phyloP scores from a whole-genome alignment of 2,888 invertebrate species.

The Hesperia comma region DNA sequence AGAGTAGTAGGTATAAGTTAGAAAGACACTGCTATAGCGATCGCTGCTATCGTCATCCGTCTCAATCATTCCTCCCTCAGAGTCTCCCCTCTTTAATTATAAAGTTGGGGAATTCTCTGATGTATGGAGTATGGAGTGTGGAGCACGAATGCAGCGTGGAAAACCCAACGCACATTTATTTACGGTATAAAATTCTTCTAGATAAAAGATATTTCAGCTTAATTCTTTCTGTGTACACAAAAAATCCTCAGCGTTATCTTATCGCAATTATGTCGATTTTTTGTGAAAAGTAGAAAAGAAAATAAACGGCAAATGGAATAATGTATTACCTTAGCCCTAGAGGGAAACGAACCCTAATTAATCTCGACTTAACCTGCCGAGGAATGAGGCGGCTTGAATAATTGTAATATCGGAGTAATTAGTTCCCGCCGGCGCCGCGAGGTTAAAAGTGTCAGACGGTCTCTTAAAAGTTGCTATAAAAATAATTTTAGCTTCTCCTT shows the following conservation, averaged over 20 bases:
- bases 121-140: too few species aligned
- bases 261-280: too few species aligned
- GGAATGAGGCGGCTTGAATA: slow-evolving; percentile 27
- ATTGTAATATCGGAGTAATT: slow-evolving; percentile 31
- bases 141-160: background rate
- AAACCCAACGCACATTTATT: background rate
- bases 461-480: background rate
- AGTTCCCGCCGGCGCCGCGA: slow-evolving; percentile 1
- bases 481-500: background rate
- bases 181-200: background rate
- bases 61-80: slow-evolving; percentile 15
- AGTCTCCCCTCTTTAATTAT: background rate
- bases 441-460: slow-evolving; percentile 5
- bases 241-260: too few species aligned
- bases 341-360: slow-evolving; percentile 34
- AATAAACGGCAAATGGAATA: slow-evolving; percentile 25
- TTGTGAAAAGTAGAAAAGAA: slow-evolving; percentile 11
- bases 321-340: slow-evolving; percentile 12
- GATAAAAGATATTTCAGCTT: too few species aligned
- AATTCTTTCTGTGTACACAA: too few species aligned
- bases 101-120: slow-evolving; percentile 18
- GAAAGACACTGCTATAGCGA: background rate
- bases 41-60: slow-evolving; percentile 17
- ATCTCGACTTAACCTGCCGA: slow-evolving; percentile 31
- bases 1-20: background rate